These are phyloP conservation scores for Cantharis nigra DNA, from an alignment of 2,888 invertebrate species.

Conservation along the genomic window DNA sequence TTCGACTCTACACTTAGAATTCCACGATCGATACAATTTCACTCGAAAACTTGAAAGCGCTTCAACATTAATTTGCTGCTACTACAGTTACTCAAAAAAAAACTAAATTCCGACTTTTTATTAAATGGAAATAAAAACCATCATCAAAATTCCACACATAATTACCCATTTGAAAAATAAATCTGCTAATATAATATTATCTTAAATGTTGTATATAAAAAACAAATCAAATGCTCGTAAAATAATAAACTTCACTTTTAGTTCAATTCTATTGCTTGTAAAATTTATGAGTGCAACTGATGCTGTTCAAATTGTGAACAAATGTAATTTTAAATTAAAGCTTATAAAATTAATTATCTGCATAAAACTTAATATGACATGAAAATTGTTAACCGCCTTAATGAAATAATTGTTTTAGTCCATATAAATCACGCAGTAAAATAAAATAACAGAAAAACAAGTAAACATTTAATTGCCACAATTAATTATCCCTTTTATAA, in stretches of 20 bases:
- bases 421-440: conserved; percentile 1
- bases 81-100: background rate
- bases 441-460: background rate
- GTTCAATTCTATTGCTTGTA: background rate
- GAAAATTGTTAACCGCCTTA: background rate
- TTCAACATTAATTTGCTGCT: no score
- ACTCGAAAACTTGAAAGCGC: background rate
- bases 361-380: conserved; percentile 1
- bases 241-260: background rate
- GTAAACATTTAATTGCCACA: conserved; percentile 1
- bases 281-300: background rate
- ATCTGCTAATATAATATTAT: background rate
- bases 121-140: background rate
- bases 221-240: background rate
- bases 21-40: conserved; percentile 22
- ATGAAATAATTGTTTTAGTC: conserved; percentile 4
- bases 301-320: background rate
- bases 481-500: conserved; percentile 1
- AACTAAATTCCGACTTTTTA: background rate
- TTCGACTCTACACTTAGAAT: conserved; percentile 14
- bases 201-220: background rate
- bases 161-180: background rate
- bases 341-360: conserved; percentile 4
- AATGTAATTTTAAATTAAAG: background rate
- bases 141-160: background rate